Base-by-base conservation (phyloP, 2,888 invertebrate genomes). In the Drosophila lacicola region DNA sequence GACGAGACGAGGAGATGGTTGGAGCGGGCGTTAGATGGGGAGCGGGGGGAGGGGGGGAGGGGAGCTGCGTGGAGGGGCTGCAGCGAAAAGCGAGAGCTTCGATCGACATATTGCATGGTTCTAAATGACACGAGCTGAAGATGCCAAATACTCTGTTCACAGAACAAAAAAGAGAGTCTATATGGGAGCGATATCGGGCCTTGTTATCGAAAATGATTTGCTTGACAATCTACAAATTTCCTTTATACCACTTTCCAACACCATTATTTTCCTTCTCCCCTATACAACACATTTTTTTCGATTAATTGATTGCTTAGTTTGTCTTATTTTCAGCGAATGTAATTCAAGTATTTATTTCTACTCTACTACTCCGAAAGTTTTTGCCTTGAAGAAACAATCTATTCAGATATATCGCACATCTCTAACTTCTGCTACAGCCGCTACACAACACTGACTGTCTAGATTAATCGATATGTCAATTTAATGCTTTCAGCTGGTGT, bases 81-180 rank as follows among this genome's bases (percentile, higher is more conserved):
- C 41, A 42, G 44, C 46, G 33, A 73, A 74, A 74, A 70, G 66
- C 71, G 66, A 74, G 75, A 70, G 71, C 71, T 66, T 49, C 39
- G 66, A 62, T 63, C 75, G 58, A 39, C 36, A 50, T 56, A 50
- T 56, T 19, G 44, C 60, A 57, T 45, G 39, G 39, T 70, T 70
- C 72, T 61, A 39, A 63, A 56, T 51, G 50, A 63, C 51, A 50
- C 42, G 17, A 50, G 17, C 33, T 10, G n/a, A 11, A 47, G 65
- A 42, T 53, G 14, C 19, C 11, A 46, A 51, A 57, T 33, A 42
- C 50, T 37, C 50, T 50, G 14, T 37, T 25, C 14, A 1, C 10
- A 14, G 2, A 4, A 10, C 25, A 3, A 6, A 51, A 51, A 37
- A 14, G 21, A 21, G 2, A 37, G 29, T 29, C 29, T 51, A 25